Base-by-base conservation (phyloP, 2,113 vertebrate genomes). In the Oryzias woworae region DNA sequence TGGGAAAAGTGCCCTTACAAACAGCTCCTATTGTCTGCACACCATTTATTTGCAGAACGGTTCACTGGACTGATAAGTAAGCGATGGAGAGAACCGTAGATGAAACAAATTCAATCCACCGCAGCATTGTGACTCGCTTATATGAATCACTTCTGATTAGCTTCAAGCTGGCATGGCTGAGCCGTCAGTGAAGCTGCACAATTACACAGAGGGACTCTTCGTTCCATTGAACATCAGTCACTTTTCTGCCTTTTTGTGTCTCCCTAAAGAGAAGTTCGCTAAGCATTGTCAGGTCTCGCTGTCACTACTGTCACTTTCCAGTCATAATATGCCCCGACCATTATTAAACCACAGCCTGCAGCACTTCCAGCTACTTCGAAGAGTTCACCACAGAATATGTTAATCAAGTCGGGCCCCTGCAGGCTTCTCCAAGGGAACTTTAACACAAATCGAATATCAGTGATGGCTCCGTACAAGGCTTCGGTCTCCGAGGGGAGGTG, bases 361-460 rank as follows among this genome's bases (percentile, higher is more conserved):
- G 83, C 75, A 59, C 69, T 79, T 61, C 64, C 63, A 71, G 60
- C 67, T 68, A 77, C 66, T 84, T 85, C 70, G 78, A 77, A 75
- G 68, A 78, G 45, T 56, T 80, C 52, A 57, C 76, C 75, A 76
- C 86, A 87, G 90, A 90, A 90, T 90, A 90, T 90, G 86, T 84
- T 88, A 89, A 90, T 91, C 71, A 86, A 89, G 86, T 83, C 82
- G 61, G 82, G 85, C 78, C 85, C 78, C 83, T 71, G 67, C 74
- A 79, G 84, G 79, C 82, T 84, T 84, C 87, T 84, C 79, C 87
- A 88, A 87, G 76, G 81, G 77, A 83, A 84, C 82, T 83, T 84
- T 78, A 91, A 87, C 81, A 68, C 86, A 90, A 89, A 90, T 78
- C 88, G 90, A 91, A 89, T 88, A 87, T 90, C 77, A 79, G 75